These are phyloP conservation scores for Colossoma macropomum DNA, from an alignment of 2,113 vertebrate species.

Conservation along the genomic window DNA sequence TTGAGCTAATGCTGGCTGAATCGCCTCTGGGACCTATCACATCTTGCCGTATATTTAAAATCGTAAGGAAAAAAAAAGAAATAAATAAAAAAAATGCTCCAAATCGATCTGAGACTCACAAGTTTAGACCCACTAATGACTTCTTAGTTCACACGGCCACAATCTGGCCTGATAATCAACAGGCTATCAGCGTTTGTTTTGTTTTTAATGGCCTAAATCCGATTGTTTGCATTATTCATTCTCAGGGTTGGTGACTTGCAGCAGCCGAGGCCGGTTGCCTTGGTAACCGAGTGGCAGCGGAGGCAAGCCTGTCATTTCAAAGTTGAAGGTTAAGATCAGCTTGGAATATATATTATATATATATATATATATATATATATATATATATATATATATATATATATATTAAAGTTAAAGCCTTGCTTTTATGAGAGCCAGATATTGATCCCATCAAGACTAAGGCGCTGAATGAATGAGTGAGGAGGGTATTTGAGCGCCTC, in stretches of 20 bases:
- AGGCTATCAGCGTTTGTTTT: background rate
- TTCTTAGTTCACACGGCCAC: conserved; percentile 8
- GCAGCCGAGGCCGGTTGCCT: conserved; percentile 16
- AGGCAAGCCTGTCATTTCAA: conserved; percentile 46
- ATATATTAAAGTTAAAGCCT: background rate
- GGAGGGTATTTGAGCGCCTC: conserved; percentile 19
- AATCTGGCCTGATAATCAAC: conserved; percentile 26
- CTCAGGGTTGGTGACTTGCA: background rate
- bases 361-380: background rate
- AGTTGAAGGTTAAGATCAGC: conserved; percentile 31
- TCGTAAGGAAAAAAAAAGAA: conserved; percentile 1
- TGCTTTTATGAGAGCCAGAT: conserved; percentile 17
- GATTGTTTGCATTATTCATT: conserved; percentile 52
- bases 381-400: background rate
- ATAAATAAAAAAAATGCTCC: no score
- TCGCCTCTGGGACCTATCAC: conserved; percentile 48
- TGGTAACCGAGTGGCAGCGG: conserved; percentile 38
- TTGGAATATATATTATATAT: background rate
- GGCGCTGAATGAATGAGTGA: background rate
- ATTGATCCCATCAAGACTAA: conserved; percentile 28
- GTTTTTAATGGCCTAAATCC: conserved; percentile 32
- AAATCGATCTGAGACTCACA: background rate
- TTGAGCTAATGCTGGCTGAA: conserved; percentile 41
- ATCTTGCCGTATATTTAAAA: conserved; percentile 36
- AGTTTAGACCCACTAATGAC: background rate